A percentile compares a stretch with the other conserved stretches of the same genome.
These are phyloP conservation scores for Apotomis betuletana DNA, from an alignment of 2,888 invertebrate genomes.

Conservation along the genomic window DNA sequence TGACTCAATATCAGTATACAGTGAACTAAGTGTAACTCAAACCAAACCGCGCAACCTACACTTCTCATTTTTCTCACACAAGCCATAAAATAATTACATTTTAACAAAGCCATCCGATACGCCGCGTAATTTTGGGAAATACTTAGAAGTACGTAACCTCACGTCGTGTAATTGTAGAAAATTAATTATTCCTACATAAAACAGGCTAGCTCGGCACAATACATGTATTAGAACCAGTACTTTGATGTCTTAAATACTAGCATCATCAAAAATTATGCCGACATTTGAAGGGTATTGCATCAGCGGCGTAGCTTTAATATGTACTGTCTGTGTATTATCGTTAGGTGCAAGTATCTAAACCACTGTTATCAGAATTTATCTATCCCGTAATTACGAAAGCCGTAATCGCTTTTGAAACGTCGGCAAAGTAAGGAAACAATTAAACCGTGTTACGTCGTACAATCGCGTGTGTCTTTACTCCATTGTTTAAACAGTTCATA, in stretches of 20 bases:
- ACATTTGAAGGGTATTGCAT: too few species aligned
- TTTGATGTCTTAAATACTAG: not conserved
- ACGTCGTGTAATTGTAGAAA: conserved; percentile 43
- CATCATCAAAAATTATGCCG: too few species aligned
- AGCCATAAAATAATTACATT: conserved; percentile 37
- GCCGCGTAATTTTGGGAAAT: conserved; percentile 36
- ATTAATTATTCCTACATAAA: conserved; percentile 48
- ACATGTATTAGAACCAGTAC: not conserved
- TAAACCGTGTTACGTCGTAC: too few species aligned
- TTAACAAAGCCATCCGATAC: conserved; percentile 38
- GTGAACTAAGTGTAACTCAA: not conserved
- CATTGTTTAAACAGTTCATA: too few species aligned
- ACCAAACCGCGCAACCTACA: conserved; percentile 27
- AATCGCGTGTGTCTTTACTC: too few species aligned
- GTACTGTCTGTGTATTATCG: too few species aligned
- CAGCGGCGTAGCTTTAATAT: too few species aligned
- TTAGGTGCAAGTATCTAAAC: too few species aligned
- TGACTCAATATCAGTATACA: not conserved
- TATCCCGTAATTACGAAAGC: not conserved
- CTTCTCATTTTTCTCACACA: conserved; percentile 28
- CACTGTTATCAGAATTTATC: too few species aligned
- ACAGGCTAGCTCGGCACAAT: conserved; percentile 33
- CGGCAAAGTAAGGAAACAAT: too few species aligned
- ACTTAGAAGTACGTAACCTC: conserved; percentile 40
- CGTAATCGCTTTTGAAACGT: not conserved